phyloP scores from a whole-genome alignment of 2,797 vertebrate genomes.

The Halcyon smyrnensis region DNA sequence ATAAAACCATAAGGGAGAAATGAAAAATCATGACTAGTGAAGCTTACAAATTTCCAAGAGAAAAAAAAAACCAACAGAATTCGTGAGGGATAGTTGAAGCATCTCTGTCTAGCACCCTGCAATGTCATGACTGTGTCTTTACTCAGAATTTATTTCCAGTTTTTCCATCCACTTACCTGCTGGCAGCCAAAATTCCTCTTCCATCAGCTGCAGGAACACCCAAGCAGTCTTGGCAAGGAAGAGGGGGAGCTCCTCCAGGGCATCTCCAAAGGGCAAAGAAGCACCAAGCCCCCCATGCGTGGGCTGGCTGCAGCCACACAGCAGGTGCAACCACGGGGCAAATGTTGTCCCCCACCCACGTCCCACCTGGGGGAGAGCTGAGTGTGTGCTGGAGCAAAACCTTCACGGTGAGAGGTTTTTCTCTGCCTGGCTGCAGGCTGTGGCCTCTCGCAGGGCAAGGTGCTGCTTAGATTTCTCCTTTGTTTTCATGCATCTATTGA shows the following conservation, averaged over 20 bases:
- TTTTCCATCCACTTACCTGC: neutral
- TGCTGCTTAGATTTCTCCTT: neutral
- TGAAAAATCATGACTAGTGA: neutral
- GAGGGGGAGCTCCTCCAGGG: neutral
- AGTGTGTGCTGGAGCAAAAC: neutral
- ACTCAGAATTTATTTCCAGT: neutral
- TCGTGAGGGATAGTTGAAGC: neutral
- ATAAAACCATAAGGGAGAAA: neutral
- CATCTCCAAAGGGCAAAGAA: accelerated
- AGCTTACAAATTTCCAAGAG: neutral
- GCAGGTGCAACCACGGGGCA: neutral
- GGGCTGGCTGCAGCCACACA: neutral
- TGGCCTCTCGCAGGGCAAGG: neutral
- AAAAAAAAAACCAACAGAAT: neutral
- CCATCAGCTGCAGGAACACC: neutral
- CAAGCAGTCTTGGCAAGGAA: accelerated
- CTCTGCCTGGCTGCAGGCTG: neutral
- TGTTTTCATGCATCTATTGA: neutral
- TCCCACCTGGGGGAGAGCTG: accelerated
- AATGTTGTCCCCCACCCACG: neutral
- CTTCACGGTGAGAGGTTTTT: neutral
- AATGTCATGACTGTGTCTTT: accelerated
- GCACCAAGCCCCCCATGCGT: accelerated
- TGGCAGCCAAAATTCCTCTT: neutral
- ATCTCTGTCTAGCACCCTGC: neutral